These are phyloP conservation scores for Heliangelus exortis DNA, from an alignment of 2,797 vertebrate species.

Conservation along the genomic window DNA sequence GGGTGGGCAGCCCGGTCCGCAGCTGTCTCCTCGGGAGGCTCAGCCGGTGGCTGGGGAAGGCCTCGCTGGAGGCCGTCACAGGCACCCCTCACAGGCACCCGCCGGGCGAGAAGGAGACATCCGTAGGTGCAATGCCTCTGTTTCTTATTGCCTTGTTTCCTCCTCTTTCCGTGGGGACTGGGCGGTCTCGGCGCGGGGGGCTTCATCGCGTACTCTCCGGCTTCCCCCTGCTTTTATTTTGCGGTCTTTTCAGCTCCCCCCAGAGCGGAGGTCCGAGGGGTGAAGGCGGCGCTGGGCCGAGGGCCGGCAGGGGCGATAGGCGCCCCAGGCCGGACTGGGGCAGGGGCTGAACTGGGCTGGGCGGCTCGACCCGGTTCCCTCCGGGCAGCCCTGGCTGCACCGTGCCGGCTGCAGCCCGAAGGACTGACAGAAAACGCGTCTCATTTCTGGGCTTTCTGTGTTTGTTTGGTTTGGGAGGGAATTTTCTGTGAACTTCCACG, in stretches of 20 bases:
- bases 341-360: neutral
- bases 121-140: neutral
- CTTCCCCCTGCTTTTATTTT: neutral
- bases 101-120: neutral
- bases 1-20: fast-evolving
- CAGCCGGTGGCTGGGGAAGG: neutral
- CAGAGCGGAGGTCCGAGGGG: neutral
- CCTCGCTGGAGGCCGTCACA: neutral
- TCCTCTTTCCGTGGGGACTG: neutral
- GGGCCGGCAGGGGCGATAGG: neutral
- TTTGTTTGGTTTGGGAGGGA: neutral
- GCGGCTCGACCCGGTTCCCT: no score
- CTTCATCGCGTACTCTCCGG: neutral
- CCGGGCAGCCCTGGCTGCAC: neutral
- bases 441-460: fast-evolving
- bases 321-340: neutral
- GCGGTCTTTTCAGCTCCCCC: no score
- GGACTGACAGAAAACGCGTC: neutral
- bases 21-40: fast-evolving
- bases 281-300: neutral
- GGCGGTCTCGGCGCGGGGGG: neutral
- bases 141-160: no score
- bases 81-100: no score
- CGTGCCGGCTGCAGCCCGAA: neutral
- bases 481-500: neutral